Conservation (phyloP, 2,113 vertebrate species). For the Calcarius ornatus region DNA sequence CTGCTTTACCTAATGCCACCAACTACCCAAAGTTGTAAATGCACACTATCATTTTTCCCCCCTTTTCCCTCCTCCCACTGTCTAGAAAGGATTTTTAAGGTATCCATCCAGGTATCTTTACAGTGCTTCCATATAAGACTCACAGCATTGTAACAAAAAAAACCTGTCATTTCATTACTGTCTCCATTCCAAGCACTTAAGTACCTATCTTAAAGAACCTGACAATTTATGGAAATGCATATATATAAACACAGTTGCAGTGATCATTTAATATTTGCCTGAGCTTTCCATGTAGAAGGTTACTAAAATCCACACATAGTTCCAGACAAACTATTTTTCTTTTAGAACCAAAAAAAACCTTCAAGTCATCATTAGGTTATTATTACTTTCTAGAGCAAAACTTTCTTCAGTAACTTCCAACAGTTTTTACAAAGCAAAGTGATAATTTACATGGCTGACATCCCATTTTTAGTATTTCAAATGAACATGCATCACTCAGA, state of each 20-base stretch:
- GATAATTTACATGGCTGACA: background rate
- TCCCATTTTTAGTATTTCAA: background rate
- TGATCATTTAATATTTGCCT: background rate
- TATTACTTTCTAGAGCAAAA: background rate
- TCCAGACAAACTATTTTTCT: background rate
- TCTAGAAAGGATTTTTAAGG: background rate
- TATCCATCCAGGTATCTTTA: conserved; percentile 8
- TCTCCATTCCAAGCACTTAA: background rate
- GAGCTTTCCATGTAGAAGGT: background rate
- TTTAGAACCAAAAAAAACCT: background rate
- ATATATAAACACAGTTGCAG: background rate
- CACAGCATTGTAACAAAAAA: background rate
- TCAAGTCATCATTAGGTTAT: background rate
- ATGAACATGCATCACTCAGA: conserved; percentile 21
- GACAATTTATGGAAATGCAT: background rate
- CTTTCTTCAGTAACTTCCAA: background rate
- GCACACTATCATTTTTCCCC: background rate
- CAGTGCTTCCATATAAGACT: background rate
- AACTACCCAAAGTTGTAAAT: conserved; percentile 64
- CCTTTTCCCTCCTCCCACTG: conserved; percentile 16
- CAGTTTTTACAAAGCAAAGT: background rate
- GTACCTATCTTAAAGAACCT: background rate
- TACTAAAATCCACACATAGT: background rate
- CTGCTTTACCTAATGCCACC: conserved; percentile 61
- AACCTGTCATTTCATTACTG: background rate